Percentiles rank a stretch among this genome's conserved stretches.
Conservation (phyloP, 2,113 vertebrate species). For the Megalops atlanticus region DNA sequence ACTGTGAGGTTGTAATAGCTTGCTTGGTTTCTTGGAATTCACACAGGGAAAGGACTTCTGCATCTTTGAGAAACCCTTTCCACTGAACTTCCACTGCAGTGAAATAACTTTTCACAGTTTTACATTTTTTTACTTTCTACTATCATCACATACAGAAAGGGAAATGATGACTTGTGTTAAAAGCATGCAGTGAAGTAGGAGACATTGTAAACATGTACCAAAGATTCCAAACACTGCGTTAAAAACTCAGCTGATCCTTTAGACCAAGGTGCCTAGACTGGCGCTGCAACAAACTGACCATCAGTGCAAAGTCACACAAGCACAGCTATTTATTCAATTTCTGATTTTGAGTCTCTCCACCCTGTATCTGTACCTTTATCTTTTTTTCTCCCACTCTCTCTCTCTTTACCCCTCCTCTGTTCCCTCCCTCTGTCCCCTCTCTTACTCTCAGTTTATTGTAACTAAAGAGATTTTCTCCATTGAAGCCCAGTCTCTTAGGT, state of each 20-base stretch:
- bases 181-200: not conserved
- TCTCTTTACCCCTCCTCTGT: constrained; percentile 50
- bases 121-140: too few species aligned
- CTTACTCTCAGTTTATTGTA: constrained; percentile 73
- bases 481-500: constrained; percentile 81
- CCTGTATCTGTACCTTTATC: constrained; percentile 61
- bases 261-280: constrained; percentile 19
- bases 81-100: too few species aligned
- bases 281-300: constrained; percentile 28
- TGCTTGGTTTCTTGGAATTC: not conserved
- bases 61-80: too few species aligned
- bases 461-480: constrained; percentile 79
- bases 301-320: constrained; percentile 58
- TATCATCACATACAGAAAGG: not conserved
- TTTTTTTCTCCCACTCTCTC: constrained; percentile 35
- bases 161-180: not conserved
- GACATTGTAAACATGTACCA: not conserved
- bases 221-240: constrained; percentile 15
- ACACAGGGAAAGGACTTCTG: not conserved
- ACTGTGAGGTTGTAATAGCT: not conserved
- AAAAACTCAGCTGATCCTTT: constrained; percentile 11
- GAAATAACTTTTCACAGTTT: too few species aligned
- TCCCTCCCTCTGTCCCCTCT: constrained; percentile 50
- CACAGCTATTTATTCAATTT: constrained; percentile 61
- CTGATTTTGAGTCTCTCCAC: constrained; percentile 50